Conservation (phyloP, 2,113 vertebrate species). For the Harpagus bidentatus region DNA sequence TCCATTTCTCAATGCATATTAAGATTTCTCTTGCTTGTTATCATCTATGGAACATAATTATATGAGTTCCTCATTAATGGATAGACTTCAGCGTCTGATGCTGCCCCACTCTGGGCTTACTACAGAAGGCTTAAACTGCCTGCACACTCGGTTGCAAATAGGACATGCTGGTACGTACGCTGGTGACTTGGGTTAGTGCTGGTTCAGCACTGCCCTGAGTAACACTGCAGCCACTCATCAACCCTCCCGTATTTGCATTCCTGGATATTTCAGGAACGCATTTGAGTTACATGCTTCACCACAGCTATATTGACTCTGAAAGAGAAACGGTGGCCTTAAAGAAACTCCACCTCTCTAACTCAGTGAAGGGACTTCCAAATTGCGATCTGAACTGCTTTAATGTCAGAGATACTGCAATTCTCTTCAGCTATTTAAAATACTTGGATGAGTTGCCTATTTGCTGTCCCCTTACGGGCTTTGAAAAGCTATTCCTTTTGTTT, state of each 20-base stretch:
- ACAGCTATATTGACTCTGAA: neutral
- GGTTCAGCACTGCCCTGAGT: neutral
- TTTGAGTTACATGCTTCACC: neutral
- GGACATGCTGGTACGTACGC: neutral
- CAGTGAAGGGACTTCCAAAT: neutral
- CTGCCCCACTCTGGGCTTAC: neutral
- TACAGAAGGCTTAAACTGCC: neutral
- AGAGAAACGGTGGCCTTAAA: neutral
- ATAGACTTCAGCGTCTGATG: neutral
- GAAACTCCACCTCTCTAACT: neutral
- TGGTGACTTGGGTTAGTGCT: neutral
- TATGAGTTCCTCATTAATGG: neutral
- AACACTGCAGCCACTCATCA: constrained; percentile 2
- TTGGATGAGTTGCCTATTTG: neutral
- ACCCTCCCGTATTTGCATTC: neutral
- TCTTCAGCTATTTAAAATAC: neutral
- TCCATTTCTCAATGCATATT: neutral
- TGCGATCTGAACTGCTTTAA: neutral
- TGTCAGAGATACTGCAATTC: neutral
- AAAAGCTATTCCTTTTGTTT: neutral
- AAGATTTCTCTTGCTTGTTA: neutral
- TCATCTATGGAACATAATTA: neutral
- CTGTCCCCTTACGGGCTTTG: neutral
- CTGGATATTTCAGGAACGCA: neutral
- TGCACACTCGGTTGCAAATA: neutral